A percentile compares a stretch with the other conserved stretches of the same genome.
These are phyloP conservation scores for Stegodyphus dumicola DNA, from an alignment of 1,140 invertebrate genomes.

Conservation along the genomic window DNA sequence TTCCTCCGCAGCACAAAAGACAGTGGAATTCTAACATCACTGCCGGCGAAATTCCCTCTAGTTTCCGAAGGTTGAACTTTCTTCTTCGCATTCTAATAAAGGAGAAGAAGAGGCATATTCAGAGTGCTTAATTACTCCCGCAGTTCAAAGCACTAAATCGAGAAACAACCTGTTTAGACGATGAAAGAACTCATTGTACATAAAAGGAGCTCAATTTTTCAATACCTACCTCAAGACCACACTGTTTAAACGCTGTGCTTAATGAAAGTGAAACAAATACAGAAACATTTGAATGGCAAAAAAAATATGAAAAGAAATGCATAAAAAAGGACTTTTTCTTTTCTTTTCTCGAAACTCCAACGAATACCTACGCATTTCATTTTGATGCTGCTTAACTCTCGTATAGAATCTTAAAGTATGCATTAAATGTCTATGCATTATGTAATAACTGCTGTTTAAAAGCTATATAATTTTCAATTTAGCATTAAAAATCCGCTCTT, in stretches of 20 bases:
- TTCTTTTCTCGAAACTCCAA: background rate
- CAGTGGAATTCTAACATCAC: constrained; percentile 46
- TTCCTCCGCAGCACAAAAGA: constrained; percentile 51
- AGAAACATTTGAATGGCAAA: constrained; percentile 35
- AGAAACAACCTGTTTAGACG: constrained; percentile 58
- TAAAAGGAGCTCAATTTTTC: constrained; percentile 57
- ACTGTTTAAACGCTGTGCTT: constrained; percentile 48
- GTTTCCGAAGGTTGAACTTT: constrained; percentile 24
- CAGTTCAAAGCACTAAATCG: constrained; percentile 60
- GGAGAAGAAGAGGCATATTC: constrained; percentile 48
- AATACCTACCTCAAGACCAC: constrained; percentile 52
- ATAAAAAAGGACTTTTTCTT: background rate
- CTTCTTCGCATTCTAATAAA: constrained; percentile 55
- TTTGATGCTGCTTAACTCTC: background rate
- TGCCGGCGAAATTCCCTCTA: constrained; percentile 47
- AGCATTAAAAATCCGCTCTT: no score
- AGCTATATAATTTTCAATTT: no score
- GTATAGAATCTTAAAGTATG: no score
- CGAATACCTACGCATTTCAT: background rate
- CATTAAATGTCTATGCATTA: no score
- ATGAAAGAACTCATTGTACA: constrained; percentile 41
- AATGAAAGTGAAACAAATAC: constrained; percentile 61
- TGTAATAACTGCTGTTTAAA: no score
- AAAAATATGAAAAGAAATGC: background rate
- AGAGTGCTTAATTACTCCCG: constrained; percentile 54